Base-by-base conservation (phyloP, 2,888 invertebrate genomes). In the Macaria liturata region DNA sequence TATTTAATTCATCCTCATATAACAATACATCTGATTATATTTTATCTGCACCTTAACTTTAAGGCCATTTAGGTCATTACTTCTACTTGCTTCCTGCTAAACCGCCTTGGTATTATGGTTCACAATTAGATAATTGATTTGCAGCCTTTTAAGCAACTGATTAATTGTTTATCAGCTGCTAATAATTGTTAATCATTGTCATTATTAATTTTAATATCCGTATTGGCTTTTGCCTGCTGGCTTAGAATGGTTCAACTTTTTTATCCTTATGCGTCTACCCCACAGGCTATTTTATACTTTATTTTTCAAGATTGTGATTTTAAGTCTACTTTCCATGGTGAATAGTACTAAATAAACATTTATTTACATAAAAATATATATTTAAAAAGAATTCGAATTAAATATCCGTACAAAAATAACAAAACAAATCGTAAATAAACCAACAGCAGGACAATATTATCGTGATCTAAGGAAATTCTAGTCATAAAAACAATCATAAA, bases 91-190 rank as follows among this genome's bases (percentile, higher is more conserved):
- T 49, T 54, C 49, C 54, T 54, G 54, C 49, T 30, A 5, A 30
- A 54, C 46, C 44, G 47, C 59, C 59, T 59, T 59, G 59, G 46
- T 59, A 37, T 49, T 37, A 51, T 59, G 46, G 40, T 52, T 43
- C 20, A 54, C 40, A 44, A 37, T 50, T 54, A 59, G 54, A 37
- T 51, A 51, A 54, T 59, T 50, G 59, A 59, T 54, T 47, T 9
- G n/a, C 43, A 47, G 40, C 32, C 42, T 30, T 49, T 59, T 54
- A 39, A 30, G 54, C 50, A 44, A 43, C 59, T 51, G 49, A 58
- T 49, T 52, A 48, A 49, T 49, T 9, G 47, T 46, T 45, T 40
- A 46, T 4, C 9, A 37, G 30, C 8, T 49, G 4, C 4, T 37
- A 6, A 37, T 7, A 46, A 54, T 46, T 49, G 45, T 48, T 46